Conservation (phyloP, 2,888 invertebrate genomes). For the Eristalis arbustorum region DNA sequence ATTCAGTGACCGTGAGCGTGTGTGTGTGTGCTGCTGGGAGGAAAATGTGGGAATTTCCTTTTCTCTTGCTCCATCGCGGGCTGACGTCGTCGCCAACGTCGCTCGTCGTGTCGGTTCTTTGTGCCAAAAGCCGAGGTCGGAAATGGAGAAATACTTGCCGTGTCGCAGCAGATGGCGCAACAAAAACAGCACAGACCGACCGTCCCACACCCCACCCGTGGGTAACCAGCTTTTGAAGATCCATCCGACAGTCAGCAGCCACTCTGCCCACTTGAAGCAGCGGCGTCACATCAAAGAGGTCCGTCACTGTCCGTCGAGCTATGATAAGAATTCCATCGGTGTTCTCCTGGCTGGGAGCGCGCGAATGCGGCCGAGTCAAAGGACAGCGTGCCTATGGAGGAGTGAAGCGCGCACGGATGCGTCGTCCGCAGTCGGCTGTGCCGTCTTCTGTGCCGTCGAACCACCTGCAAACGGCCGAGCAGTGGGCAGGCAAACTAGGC, state of each 20-base stretch:
- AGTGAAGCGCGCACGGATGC: slow-evolving; percentile 19
- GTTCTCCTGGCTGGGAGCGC: slow-evolving; percentile 46
- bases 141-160: slow-evolving; percentile 66
- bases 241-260: background rate
- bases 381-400: slow-evolving; percentile 8
- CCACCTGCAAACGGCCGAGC: background rate
- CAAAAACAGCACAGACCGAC: slow-evolving; percentile 8
- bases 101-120: slow-evolving; percentile 40
- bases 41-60: slow-evolving; percentile 70
- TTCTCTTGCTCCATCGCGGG: slow-evolving; percentile 41
- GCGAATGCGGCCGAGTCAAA: slow-evolving; percentile 51
- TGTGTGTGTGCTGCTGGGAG: background rate
- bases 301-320: slow-evolving; percentile 65
- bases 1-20: slow-evolving; percentile 41
- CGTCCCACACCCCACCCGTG: slow-evolving; percentile 13
- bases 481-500: slow-evolving; percentile 6
- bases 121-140: slow-evolving; percentile 49
- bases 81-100: background rate
- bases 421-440: background rate
- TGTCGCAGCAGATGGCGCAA: slow-evolving; percentile 8
- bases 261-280: slow-evolving; percentile 17
- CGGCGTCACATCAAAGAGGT: slow-evolving; percentile 66
- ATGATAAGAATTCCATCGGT: slow-evolving; percentile 67
- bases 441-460: background rate
- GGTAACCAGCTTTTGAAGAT: background rate